phyloP scores from a whole-genome alignment of 1,140 invertebrate genomes.

The Mactra quadrangularis region DNA sequence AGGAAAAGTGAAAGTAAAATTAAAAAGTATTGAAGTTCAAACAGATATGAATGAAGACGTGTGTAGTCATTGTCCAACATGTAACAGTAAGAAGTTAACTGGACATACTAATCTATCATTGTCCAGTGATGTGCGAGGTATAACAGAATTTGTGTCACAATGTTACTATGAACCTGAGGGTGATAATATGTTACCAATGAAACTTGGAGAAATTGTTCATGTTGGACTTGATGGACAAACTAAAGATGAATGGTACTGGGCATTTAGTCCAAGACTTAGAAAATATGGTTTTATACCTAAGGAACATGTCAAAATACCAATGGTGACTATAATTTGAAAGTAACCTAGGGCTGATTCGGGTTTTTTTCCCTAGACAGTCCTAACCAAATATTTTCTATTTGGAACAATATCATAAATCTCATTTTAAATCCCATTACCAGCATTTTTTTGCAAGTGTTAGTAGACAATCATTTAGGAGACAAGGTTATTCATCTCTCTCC shows the following conservation, averaged over 20 bases:
- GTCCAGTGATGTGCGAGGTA: slow-evolving; percentile 24
- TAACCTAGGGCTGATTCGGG: no score
- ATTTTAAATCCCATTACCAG: no score
- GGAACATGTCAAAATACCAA: slow-evolving; percentile 43
- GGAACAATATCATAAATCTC: no score
- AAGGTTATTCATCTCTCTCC: no score
- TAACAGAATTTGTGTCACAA: slow-evolving; percentile 48
- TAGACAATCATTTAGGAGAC: no score
- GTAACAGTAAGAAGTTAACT: slow-evolving; percentile 17
- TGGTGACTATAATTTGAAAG: slow-evolving; percentile 52
- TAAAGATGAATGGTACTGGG: slow-evolving; percentile 48
- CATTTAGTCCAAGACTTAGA: slow-evolving; percentile 18
- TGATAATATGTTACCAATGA: slow-evolving; percentile 22
- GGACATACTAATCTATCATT: background rate
- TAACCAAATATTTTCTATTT: no score
- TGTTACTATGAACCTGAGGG: slow-evolving; percentile 38
- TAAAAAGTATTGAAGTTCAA: background rate
- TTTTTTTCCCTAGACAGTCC: no score
- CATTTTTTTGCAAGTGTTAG: no score
- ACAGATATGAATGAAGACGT: no score
- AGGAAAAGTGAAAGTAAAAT: background rate
- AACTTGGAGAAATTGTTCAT: slow-evolving; percentile 44
- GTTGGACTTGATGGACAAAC: slow-evolving; percentile 48
- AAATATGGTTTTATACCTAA: slow-evolving; percentile 49
- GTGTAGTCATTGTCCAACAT: background rate